Percentiles rank a stretch among this genome's conserved stretches.
These are phyloP conservation scores for Aldabrachelys gigantea DNA, from an alignment of 2,113 vertebrate species.

Conservation along the genomic window DNA sequence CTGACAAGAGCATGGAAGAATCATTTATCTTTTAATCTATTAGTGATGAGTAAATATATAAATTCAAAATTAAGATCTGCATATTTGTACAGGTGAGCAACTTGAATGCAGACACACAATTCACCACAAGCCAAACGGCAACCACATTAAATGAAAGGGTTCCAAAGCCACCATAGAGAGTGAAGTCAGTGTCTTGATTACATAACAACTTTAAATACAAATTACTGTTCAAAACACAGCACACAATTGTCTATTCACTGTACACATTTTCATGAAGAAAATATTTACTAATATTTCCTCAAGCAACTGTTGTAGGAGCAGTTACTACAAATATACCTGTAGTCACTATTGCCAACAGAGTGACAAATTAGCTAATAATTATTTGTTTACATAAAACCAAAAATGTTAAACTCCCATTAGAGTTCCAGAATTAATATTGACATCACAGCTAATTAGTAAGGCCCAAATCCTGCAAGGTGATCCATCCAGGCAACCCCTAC, in stretches of 20 bases:
- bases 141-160: neutral
- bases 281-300: neutral
- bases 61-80: neutral
- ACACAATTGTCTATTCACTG: neutral
- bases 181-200: neutral
- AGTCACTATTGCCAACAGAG: neutral
- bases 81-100: neutral
- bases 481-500: neutral
- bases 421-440: neutral
- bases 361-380: neutral
- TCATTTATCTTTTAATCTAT: neutral
- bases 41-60: neutral
- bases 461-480: neutral
- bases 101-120: neutral
- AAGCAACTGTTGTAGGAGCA: neutral
- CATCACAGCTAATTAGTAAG: neutral
- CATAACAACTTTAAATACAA: conserved; percentile 1
- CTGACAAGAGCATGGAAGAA: neutral
- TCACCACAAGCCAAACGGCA: neutral
- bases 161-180: neutral
- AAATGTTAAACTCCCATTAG: neutral
- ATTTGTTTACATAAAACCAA: accelerated
- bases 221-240: neutral
- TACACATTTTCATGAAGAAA: neutral
- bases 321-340: neutral